Base-by-base conservation (phyloP, 1,140 invertebrate species). In the Drosophila bipectinata region DNA sequence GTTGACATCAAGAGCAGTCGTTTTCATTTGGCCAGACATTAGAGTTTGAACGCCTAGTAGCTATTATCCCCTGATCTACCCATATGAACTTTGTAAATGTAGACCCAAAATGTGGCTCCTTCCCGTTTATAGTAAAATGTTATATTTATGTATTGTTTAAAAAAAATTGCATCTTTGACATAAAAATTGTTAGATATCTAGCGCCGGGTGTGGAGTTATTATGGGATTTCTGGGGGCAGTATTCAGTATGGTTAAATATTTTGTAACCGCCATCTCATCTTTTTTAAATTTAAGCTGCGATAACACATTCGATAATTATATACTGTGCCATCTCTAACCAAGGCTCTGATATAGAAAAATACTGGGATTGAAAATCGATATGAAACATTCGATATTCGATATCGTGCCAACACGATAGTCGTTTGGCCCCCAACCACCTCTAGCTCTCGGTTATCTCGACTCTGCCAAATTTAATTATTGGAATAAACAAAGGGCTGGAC, bases 1-100 rank as follows among this genome's bases (percentile, higher is more conserved):
- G 91, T 92, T 21, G 72, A 90, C 47, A 92, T 92, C 26, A 92
- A 92, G 47, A 79, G 77, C 47, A 91, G 89, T 55, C 82, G 80
- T 30, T 73, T 72, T 32, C 60, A 72, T 32, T 51, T 74, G 34
- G 26, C 59, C 39, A 62, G 69, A 59, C 80, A 18, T n/a, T 44
- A 9, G 41, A 44, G 41, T 18, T 44, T n/a, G 41, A 44, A 44
- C 41, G 14, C 41, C 8, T 44, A 44, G 15, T 15, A 44, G 41
- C 41, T 44, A 18, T 44, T 44, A 44, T 14, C 14, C 34, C 15
- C 8, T 18, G 14, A 18, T 15, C 41, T 7, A 15, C 6, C 41
- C 41, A 44, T 14, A 44, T 14, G 41, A 44, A 14, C 4, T 18
- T 4, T 44, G 5, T 44, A 44, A 18, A 8, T 44, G 7, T 44